These are phyloP conservation scores for Allygus modestus DNA, from an alignment of 2,888 invertebrate genomes.

Conservation along the genomic window DNA sequence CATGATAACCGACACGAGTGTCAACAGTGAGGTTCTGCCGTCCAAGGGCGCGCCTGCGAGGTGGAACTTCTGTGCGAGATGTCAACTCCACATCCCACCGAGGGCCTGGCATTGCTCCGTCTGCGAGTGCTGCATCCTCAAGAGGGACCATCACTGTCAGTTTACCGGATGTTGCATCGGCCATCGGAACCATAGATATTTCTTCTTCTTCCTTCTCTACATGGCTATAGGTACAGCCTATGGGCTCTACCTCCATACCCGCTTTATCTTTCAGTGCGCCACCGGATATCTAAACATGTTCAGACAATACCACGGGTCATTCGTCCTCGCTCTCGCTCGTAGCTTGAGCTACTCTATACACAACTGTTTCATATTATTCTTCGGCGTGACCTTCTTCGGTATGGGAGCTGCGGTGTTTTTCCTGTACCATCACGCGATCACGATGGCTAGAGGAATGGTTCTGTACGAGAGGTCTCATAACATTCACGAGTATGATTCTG, in stretches of 20 bases:
- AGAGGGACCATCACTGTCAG: slow-evolving; percentile 93
- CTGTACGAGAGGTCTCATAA: slow-evolving; percentile 84
- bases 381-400: slow-evolving; percentile 83
- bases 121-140: slow-evolving; percentile 90
- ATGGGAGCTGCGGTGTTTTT: slow-evolving; percentile 83
- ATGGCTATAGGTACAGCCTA: slow-evolving; percentile 85
- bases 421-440: slow-evolving; percentile 83
- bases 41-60: slow-evolving; percentile 74
- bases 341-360: slow-evolving; percentile 82
- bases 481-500: slow-evolving; percentile 82
- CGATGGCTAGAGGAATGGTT: slow-evolving; percentile 85
- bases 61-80: slow-evolving; percentile 89
- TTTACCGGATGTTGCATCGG: slow-evolving; percentile 94
- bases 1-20: slow-evolving; percentile 87
- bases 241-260: slow-evolving; percentile 83
- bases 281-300: slow-evolving; percentile 69
- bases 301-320: slow-evolving; percentile 81
- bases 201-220: slow-evolving; percentile 86
- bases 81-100: slow-evolving; percentile 87
- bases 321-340: slow-evolving; percentile 83
- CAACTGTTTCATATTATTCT: slow-evolving; percentile 83
- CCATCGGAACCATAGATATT: slow-evolving; percentile 91
- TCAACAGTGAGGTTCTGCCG: slow-evolving; percentile 79
- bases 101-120: slow-evolving; percentile 93
- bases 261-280: slow-evolving; percentile 80